Percentiles rank a stretch among this genome's conserved stretches.
Conservation (phyloP, 2,888 invertebrate genomes). For the Sinodicranocentrus sp. region DNA sequence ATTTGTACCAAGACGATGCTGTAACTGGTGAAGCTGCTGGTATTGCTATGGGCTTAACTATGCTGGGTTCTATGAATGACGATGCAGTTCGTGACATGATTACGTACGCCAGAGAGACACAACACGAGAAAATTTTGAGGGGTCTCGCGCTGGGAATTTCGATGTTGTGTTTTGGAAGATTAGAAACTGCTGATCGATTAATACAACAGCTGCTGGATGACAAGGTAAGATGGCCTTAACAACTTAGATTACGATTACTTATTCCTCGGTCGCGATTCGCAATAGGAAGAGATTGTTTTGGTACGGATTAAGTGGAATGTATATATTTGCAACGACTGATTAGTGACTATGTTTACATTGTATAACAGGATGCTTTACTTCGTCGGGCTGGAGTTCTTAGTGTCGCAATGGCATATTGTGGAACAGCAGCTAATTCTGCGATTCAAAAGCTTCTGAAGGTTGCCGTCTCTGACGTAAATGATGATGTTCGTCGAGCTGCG, state of each 20-base stretch:
- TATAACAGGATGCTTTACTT: slow-evolving; percentile 87
- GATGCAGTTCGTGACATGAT: slow-evolving; percentile 96
- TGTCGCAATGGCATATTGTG: slow-evolving; percentile 98
- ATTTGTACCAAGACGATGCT: slow-evolving; percentile 98
- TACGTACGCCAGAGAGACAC: slow-evolving; percentile 95
- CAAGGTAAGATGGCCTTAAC: slow-evolving; percentile 82
- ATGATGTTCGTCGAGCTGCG: slow-evolving; percentile 98
- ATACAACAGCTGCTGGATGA: slow-evolving; percentile 93
- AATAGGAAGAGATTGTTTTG: no score
- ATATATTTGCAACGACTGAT: not conserved
- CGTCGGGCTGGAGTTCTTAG: slow-evolving; percentile 99
- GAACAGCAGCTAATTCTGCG: slow-evolving; percentile 98
- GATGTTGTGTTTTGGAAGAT: slow-evolving; percentile 96
- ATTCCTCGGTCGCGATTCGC: no score
- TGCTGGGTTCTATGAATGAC: slow-evolving; percentile 96
- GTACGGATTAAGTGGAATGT: no score
- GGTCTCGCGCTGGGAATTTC: slow-evolving; percentile 98
- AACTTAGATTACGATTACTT: not conserved
- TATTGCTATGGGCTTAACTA: slow-evolving; percentile 99
- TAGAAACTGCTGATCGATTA: slow-evolving; percentile 97
- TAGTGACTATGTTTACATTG: not conserved
- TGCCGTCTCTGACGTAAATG: slow-evolving; percentile 98
- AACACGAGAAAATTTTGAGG: slow-evolving; percentile 98
- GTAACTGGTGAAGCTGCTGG: slow-evolving; percentile 99
- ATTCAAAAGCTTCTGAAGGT: slow-evolving; percentile 96